Evolutionary conservation across 2,888 invertebrate genomes (phyloP), one percentile per base, ranked within the genome.

Genomic region (Lutraria lutraria): DNA sequence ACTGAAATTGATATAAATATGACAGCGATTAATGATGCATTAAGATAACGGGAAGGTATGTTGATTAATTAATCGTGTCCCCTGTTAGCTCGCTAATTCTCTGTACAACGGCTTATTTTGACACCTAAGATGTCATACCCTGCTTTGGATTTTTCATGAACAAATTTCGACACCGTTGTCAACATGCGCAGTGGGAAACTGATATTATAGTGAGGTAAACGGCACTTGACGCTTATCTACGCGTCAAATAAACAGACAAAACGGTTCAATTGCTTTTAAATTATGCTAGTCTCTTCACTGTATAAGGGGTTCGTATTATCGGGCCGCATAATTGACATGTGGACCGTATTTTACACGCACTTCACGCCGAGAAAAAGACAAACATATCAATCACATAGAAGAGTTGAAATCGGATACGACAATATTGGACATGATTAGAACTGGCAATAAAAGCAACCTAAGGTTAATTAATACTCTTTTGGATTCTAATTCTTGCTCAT

Each of bases 171-270:
- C 88, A 12, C 34, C 53, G 56, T 76, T 85, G 85, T 88, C 88
- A 83, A 21, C 60, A 13, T 31, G 16, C 76, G n/a, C 88, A 80
- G 88, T 85, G 31, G 85, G 88, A 63, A 29, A 52, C 79, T 29
- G 80, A 79, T 25, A 76, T 56, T 85, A 85, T 80, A 81, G 53
- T 52, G 52, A 53, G 29, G 68, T 86, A 86, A 86, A 60, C 72
- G 81, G 43, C 54, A 86, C 86, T 86, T 86, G 81, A 86, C 86
- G 86, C 86, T 86, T 86, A 86, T 86, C 86, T 53, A 21, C 19
- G 68, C 68, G 81, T 81, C 81, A 72, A 63, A 82, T 81, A 68
- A 86, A 86, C 86, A 86, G 68, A 86, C 86, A 68, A 81, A 82
- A 43, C 29, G 81, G 43, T 81, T 86, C 81, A 86, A 86, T 81